These are phyloP conservation scores for Vireo altiloquus DNA, from an alignment of 2,113 vertebrate species.

Conservation along the genomic window DNA sequence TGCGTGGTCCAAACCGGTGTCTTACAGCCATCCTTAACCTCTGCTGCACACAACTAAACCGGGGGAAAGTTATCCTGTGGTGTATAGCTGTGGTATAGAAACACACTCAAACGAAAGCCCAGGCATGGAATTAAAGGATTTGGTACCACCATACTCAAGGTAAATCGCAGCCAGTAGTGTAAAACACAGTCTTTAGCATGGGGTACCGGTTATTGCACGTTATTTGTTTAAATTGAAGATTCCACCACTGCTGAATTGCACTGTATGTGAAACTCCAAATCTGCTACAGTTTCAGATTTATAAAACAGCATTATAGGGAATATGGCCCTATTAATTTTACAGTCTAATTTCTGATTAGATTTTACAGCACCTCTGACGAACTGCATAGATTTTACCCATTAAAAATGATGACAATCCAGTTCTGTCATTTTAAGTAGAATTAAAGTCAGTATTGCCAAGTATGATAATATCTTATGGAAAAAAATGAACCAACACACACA, in stretches of 20 bases:
- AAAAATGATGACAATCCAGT: constrained; percentile 67
- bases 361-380: constrained; percentile 62
- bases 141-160: not conserved
- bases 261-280: not conserved
- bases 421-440: constrained; percentile 75
- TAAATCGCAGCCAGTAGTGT: not conserved
- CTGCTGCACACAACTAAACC: not conserved
- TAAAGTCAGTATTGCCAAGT: constrained; percentile 70
- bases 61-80: not conserved
- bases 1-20: fast-evolving
- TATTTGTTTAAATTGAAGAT: constrained; percentile 50
- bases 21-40: not conserved
- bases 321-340: constrained; percentile 72
- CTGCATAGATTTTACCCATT: constrained; percentile 57
- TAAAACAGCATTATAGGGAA: constrained; percentile 31
- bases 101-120: not conserved
- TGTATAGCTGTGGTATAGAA: not conserved
- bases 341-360: constrained; percentile 71
- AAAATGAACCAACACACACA: not conserved
- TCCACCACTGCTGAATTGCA: not conserved
- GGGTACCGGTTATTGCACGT: not conserved
- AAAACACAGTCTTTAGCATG: not conserved
- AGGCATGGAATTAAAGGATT: not conserved
- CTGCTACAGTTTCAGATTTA: constrained; percentile 38
- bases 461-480: constrained; percentile 40